Percentiles rank a stretch among this genome's conserved stretches.
These are phyloP conservation scores for Psix sp. DNA, from an alignment of 1,140 invertebrate genomes.

Conservation along the genomic window DNA sequence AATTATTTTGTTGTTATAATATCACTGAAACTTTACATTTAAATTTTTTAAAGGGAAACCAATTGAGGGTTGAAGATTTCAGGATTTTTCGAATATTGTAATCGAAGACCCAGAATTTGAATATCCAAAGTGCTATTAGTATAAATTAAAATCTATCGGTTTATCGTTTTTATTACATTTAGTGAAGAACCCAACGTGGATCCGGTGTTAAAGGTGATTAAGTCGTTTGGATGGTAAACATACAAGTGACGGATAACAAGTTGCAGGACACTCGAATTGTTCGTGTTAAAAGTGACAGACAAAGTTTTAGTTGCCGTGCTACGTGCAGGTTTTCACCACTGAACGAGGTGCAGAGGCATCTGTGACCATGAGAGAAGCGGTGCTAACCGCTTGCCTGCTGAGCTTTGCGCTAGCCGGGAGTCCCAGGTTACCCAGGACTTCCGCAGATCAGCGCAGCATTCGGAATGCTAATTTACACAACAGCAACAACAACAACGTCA, in stretches of 20 bases:
- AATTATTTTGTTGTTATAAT: no score
- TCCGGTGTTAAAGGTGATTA: slow-evolving; percentile 36
- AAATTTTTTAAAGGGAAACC: no score
- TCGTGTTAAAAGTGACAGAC: slow-evolving; percentile 32
- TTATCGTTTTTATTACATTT: slow-evolving; percentile 4
- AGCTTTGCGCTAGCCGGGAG: slow-evolving; percentile 70
- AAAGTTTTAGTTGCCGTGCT: slow-evolving; percentile 34
- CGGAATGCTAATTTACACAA: slow-evolving; percentile 64
- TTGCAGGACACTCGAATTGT: neutral
- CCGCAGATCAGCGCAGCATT: slow-evolving; percentile 71
- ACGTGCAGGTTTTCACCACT: slow-evolving; percentile 20
- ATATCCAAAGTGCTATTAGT: no score
- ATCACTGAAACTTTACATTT: no score
- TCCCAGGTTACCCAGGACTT: slow-evolving; percentile 72
- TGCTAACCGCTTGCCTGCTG: slow-evolving; percentile 69
- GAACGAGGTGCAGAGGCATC: slow-evolving; percentile 23
- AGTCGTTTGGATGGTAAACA: slow-evolving; percentile 27
- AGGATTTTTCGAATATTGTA: no score
- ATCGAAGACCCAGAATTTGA: no score
- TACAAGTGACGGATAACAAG: neutral
- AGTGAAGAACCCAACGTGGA: slow-evolving; percentile 24
- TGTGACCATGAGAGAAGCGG: slow-evolving; percentile 67
- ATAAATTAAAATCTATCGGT: neutral
- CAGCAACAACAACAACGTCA: slow-evolving; percentile 64
- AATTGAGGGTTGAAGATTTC: no score